phyloP scores from a whole-genome alignment of 2,797 vertebrate species.

The Acanthurus leucopareius region DNA sequence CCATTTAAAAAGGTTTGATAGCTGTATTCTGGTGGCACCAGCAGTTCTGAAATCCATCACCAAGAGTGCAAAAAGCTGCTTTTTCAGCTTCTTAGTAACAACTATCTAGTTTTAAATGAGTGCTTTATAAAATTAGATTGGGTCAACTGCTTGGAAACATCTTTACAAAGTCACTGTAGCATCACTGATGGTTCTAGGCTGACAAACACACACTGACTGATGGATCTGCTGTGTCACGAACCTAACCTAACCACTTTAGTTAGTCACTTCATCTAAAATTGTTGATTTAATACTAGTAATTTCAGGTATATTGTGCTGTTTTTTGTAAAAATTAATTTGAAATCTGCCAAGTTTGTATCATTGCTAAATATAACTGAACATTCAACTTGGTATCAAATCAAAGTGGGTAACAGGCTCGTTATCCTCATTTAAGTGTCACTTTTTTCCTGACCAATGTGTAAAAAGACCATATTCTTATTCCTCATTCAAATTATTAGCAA shows the following conservation, averaged over 20 bases:
- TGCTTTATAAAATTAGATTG: conserved; percentile 6
- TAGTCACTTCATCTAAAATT: no score
- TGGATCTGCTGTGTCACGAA: background rate
- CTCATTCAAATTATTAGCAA: no score
- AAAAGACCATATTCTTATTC: no score
- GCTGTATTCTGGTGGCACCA: conserved; percentile 8
- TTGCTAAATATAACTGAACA: background rate
- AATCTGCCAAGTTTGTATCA: background rate
- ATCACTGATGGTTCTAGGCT: no score
- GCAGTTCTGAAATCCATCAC: conserved; percentile 4
- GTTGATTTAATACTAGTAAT: background rate
- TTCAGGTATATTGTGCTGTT: background rate
- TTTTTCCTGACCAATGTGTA: no score
- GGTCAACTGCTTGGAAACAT: background rate
- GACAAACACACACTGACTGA: no score
- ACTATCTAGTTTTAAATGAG: background rate
- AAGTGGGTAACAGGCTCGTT: no score
- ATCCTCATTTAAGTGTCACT: no score
- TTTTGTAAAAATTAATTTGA: background rate
- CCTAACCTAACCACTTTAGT: background rate
- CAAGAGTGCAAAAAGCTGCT: background rate
- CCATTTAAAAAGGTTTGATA: no score
- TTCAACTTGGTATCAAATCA: no score
- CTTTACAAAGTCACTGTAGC: background rate
- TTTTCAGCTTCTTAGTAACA: no score